Evolutionary conservation across 2,113 vertebrate species (phyloP).

Genomic region (Seriola quinqueradiata): DNA sequence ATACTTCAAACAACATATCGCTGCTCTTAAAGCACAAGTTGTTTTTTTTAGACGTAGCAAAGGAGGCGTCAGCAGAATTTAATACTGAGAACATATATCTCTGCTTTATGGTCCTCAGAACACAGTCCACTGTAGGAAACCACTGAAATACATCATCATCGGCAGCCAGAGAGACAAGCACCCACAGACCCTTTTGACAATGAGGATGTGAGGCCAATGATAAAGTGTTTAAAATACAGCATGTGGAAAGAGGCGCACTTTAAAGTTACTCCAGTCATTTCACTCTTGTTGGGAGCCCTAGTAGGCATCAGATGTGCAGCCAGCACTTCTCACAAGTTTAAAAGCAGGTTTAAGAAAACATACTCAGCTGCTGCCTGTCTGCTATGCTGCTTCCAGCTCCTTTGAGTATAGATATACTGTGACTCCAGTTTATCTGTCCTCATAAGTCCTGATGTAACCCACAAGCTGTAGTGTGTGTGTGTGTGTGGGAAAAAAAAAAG

Average conservation of each 20-base stretch:
- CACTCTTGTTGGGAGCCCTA: slow-evolving; percentile 23
- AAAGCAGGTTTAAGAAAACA: slow-evolving; percentile 32
- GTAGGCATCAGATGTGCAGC: slow-evolving; percentile 23
- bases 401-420: not conserved
- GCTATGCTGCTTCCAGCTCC: not conserved
- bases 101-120: slow-evolving; percentile 7
- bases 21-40: slow-evolving; percentile 8
- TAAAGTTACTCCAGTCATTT: slow-evolving; percentile 25
- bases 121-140: not conserved
- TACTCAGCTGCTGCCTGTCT: not conserved
- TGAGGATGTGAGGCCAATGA: slow-evolving; percentile 9
- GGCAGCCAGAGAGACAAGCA: slow-evolving; percentile 25
- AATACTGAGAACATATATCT: not conserved
- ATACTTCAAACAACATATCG: not conserved
- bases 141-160: not conserved
- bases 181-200: slow-evolving; percentile 32
- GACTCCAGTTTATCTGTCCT: slow-evolving; percentile 2
- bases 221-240: slow-evolving; percentile 39
- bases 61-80: not conserved
- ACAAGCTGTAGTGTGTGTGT: not conserved
- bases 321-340: slow-evolving; percentile 17
- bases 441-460: not conserved
- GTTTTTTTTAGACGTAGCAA: not conserved
- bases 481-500: slow-evolving; percentile 7
- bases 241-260: slow-evolving; percentile 24